Conservation (phyloP, 2,113 vertebrate species). For the Pituophis catenifer region DNA sequence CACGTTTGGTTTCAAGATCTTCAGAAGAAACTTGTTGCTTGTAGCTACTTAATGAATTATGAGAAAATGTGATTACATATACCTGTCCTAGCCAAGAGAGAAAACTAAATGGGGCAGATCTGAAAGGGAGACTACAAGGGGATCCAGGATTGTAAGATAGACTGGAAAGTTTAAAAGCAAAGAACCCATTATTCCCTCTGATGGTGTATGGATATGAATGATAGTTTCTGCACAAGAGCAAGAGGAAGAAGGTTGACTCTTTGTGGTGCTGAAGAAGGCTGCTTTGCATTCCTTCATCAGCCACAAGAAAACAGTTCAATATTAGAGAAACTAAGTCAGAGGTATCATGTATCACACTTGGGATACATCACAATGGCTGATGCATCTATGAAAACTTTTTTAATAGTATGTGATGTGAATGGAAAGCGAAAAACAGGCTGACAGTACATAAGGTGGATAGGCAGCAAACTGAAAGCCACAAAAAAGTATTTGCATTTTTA, state of each 20-base stretch:
- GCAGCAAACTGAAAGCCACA: not conserved
- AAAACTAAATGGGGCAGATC: not conserved
- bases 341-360: not conserved
- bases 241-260: not conserved
- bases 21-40: not conserved
- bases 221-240: not conserved
- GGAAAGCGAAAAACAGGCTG: not conserved
- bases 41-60: not conserved
- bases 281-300: not conserved
- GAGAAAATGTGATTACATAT: not conserved
- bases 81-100: not conserved
- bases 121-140: not conserved
- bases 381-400: not conserved
- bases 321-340: not conserved
- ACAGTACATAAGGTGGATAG: not conserved
- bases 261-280: not conserved
- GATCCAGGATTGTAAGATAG: not conserved
- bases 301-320: not conserved
- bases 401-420: not conserved
- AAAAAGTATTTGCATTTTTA: not conserved
- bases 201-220: not conserved
- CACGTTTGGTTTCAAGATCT: not conserved
- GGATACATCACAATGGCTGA: not conserved
- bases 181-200: not conserved
- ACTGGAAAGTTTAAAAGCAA: not conserved